Base-by-base conservation (phyloP, 1,140 invertebrate species). In the Lerema accius region DNA sequence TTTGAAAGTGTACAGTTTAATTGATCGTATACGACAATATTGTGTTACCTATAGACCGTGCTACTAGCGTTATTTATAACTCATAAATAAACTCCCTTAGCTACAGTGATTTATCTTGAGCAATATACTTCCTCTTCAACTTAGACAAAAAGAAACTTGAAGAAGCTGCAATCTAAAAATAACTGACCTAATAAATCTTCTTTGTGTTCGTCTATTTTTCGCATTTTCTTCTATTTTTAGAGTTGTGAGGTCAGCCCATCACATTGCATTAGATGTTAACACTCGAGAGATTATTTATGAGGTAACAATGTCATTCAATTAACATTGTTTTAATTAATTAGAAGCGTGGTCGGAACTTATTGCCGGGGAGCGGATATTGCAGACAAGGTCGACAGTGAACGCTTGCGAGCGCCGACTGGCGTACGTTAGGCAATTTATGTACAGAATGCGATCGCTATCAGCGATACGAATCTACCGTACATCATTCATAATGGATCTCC, bases 311-410 rank as follows among this genome's bases (percentile, higher is more conserved):
- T 72, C 60, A 69, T 58, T 61, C 50, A 60, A 43, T 64, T 65
- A 69, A 61, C 55, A 48, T 51, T 62, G 46, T 58, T 63, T 62
- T 67, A 71, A 73, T 71, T 71, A 69, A 66, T 68, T 59, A 53
- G 55, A 60, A 56, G 75, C 72, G 75, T 78, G 72, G 73, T 76
- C 67, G 73, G 75, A 72, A 69, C 68, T 69, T 51, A 70, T 75
- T 71, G 66, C 59, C 43, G 48, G 53, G 15, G 63, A 64, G 61
- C 59, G 62, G 67, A 64, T 65, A 63, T 61, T 35, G 28, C 43
- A 28, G 28, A 37, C 65, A 61, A 71, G 63, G 65, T 62, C 62
- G 62, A 32, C 28, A 49, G 58, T 63, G 58, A 55, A 67, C 40
- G 50, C 51, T 37, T 61, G n/a, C 48, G 48, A 46, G 19, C 23